These are phyloP conservation scores for Engystomops pustulosus DNA, from an alignment of 2,113 vertebrate genomes.

Conservation along the genomic window DNA sequence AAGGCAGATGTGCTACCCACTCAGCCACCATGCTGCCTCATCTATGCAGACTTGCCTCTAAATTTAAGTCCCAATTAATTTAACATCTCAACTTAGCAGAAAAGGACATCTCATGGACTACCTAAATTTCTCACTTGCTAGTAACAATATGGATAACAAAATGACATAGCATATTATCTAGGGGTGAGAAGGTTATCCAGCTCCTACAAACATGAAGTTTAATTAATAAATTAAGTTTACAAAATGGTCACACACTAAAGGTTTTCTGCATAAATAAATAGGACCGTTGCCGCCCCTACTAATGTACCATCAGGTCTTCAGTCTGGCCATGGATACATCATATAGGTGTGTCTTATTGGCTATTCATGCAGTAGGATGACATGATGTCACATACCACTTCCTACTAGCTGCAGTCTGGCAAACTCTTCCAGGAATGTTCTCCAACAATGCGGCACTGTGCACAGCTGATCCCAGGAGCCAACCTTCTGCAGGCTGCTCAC, in stretches of 20 bases:
- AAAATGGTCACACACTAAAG: not conserved
- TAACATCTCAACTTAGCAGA: no score
- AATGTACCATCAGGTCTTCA: not conserved
- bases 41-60: no score
- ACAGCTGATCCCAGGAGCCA: conserved; percentile 3
- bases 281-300: not conserved
- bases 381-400: conserved; percentile 23
- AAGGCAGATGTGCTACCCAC: no score
- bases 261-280: not conserved
- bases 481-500: not conserved
- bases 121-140: not conserved
- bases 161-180: not conserved
- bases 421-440: conserved; percentile 38
- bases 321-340: not conserved
- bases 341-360: conserved; percentile 2
- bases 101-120: not conserved
- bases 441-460: conserved; percentile 42
- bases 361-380: conserved; percentile 21
- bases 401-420: conserved; percentile 11
- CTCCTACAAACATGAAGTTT: not conserved
- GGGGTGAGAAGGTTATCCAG: not conserved
- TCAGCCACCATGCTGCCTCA: no score
- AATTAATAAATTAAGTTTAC: not conserved
- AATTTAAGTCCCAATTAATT: no score
- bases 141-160: not conserved